These are phyloP conservation scores for Mythimna loreyi DNA, from an alignment of 2,888 invertebrate species.

Conservation along the genomic window DNA sequence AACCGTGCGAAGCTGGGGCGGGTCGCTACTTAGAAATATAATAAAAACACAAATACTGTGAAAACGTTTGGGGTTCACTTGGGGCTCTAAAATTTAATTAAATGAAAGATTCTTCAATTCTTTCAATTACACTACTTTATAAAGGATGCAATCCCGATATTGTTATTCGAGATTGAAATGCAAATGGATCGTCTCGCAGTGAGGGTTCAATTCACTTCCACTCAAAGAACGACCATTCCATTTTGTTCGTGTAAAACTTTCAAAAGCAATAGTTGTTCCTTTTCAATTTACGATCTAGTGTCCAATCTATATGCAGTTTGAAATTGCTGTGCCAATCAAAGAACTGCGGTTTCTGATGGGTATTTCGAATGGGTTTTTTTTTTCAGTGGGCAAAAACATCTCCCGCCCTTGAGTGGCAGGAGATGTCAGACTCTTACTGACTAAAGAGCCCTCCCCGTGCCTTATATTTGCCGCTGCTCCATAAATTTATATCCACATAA, in stretches of 20 bases:
- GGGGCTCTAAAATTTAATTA: not conserved
- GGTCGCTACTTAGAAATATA: too few species aligned
- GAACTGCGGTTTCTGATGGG: not conserved
- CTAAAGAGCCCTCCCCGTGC: too few species aligned
- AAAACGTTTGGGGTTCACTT: too few species aligned
- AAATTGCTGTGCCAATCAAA: not conserved
- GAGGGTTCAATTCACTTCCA: slow-evolving; percentile 22
- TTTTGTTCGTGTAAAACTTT: slow-evolving; percentile 36
- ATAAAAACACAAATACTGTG: too few species aligned
- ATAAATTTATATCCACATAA: too few species aligned
- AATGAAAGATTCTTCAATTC: not conserved
- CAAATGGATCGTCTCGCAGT: slow-evolving; percentile 41
- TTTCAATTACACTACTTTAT: slow-evolving; percentile 4
- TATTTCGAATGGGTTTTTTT: not conserved
- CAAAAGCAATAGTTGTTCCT: slow-evolving; percentile 11
- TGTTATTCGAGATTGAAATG: slow-evolving; percentile 35
- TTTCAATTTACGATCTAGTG: slow-evolving; percentile 12
- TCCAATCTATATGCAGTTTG: slow-evolving; percentile 18
- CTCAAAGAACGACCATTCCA: slow-evolving; percentile 38
- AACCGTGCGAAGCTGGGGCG: too few species aligned
- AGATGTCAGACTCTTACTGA: too few species aligned
- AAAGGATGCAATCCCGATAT: slow-evolving; percentile 19
- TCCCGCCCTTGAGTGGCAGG: too few species aligned
- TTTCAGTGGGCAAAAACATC: too few species aligned
- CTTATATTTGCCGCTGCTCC: too few species aligned